Base-by-base conservation (phyloP, 2,797 vertebrate species). In the Tapera naevia region DNA sequence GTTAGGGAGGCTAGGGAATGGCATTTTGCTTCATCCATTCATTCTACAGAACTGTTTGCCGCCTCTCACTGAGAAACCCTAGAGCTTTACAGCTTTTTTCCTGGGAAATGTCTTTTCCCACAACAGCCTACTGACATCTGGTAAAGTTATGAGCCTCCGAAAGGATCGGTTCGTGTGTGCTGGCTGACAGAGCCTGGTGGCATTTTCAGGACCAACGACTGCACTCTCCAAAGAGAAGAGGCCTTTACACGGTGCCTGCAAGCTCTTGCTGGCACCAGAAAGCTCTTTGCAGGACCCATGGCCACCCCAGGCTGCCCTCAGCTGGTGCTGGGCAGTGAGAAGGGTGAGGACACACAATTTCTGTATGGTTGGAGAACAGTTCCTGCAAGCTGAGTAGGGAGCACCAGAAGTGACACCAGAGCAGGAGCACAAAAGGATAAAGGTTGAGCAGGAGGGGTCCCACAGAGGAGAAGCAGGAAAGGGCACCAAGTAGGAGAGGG, bases 61-160 rank as follows among this genome's bases (percentile, higher is more conserved):
- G 58, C 46, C 46, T 86, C 70, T 88, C 83, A 30, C 43, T 75
- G 58, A 81, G 80, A 86, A 88, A 76, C 54, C 73, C 66, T 58
- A 88, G 66, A 88, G 72, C 58, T 90, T 74, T 28, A 74, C 17
- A 74, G 45, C 41, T 75, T 86, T 65, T 65, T 91, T 80, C 58
- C 33, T 41, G 41, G 32, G 61, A 81, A 78, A 46, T 0, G 11
- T 61, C 28, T 57, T 80, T 94, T 84, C 70, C 83, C 80, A 69
- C 50, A 78, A 45, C 25, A 78, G 46, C 45, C 64, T 60, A 19
- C 23, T 62, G 53, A 69, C 45, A 90, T 30, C 28, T 84, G 80
- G 58, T 58, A 84, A 46, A 72, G 30, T 62, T 64, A 65, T 0
- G 4, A 89, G 74, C 46, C 67, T 81, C 58, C 58, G 16, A 73